phyloP scores from a whole-genome alignment of 2,888 invertebrate genomes.

The Phaonia tiefii region DNA sequence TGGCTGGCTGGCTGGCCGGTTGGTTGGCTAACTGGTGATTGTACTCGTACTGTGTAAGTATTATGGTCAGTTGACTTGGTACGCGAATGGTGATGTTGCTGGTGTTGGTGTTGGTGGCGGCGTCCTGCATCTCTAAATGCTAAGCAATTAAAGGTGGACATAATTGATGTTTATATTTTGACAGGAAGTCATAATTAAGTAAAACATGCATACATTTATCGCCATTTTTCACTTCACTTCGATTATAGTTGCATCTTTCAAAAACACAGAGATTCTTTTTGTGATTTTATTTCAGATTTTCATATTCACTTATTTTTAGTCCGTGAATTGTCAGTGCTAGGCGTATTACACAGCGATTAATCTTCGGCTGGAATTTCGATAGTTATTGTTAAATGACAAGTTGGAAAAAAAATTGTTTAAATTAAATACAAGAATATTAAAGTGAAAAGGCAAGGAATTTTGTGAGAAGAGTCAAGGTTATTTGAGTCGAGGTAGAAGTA shows the following conservation, averaged over 20 bases:
- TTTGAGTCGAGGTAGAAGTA: no score
- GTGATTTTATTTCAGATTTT: no score
- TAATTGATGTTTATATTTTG: constrained; percentile 67
- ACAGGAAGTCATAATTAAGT: constrained; percentile 66
- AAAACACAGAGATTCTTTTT: background rate
- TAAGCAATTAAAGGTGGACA: constrained; percentile 67
- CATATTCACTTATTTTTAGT: no score
- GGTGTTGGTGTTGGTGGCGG: background rate
- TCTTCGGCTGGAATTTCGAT: constrained; percentile 4
- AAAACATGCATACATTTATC: constrained; percentile 47
- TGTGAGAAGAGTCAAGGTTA: no score
- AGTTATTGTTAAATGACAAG: constrained; percentile 5
- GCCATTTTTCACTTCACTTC: constrained; percentile 19
- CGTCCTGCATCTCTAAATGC: constrained; percentile 34
- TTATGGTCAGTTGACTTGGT: background rate
- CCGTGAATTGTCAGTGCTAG: background rate
- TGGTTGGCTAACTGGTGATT: background rate
- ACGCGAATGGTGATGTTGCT: no score
- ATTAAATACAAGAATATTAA: no score
- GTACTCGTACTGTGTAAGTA: background rate
- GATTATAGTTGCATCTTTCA: background rate
- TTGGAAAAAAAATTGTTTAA: no score
- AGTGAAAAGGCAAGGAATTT: no score
- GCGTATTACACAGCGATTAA: constrained; percentile 38
- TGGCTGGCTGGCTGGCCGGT: background rate